These are phyloP conservation scores for Acestrorhynchus altus DNA, from an alignment of 2,797 vertebrate genomes.

Conservation along the genomic window DNA sequence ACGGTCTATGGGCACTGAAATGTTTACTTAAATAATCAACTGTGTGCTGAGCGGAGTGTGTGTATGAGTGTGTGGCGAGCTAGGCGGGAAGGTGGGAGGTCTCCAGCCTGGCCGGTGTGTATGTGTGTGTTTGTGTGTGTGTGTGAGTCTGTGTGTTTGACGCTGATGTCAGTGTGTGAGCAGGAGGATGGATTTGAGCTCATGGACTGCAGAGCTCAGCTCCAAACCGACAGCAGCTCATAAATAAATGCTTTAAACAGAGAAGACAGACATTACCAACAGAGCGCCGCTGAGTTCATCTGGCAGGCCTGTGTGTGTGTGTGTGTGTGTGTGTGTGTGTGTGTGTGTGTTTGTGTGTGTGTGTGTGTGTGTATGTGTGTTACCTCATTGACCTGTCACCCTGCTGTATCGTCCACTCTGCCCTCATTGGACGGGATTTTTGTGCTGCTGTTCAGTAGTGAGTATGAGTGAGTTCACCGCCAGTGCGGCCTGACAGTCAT, in stretches of 20 bases:
- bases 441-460: background rate
- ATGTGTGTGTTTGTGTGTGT: conserved; percentile 72
- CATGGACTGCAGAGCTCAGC: conserved; percentile 70
- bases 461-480: background rate
- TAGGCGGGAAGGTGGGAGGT: conserved; percentile 63
- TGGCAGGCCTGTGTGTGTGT: conserved; percentile 60
- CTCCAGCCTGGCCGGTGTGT: conserved; percentile 62
- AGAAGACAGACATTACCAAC: conserved; percentile 79
- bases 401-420: background rate
- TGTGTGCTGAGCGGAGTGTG: background rate
- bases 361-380: conserved; percentile 55
- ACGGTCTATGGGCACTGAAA: background rate
- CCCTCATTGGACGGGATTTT: background rate
- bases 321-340: conserved; percentile 53
- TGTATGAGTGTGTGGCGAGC: background rate
- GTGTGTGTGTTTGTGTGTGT: conserved; percentile 44
- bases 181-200: conserved; percentile 73
- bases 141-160: conserved; percentile 71
- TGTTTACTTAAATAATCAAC: conserved; percentile 19
- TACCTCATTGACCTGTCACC: conserved; percentile 55
- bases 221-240: conserved; percentile 73
- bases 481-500: background rate
- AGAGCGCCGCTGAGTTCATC: conserved; percentile 73
- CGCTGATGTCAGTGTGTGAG: conserved; percentile 74
- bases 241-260: conserved; percentile 74